Percentiles rank a stretch among this genome's conserved stretches.
Evolutionary conservation across 2,797 vertebrate genomes (phyloP).

Genomic region (Sciurus vulgaris): DNA sequence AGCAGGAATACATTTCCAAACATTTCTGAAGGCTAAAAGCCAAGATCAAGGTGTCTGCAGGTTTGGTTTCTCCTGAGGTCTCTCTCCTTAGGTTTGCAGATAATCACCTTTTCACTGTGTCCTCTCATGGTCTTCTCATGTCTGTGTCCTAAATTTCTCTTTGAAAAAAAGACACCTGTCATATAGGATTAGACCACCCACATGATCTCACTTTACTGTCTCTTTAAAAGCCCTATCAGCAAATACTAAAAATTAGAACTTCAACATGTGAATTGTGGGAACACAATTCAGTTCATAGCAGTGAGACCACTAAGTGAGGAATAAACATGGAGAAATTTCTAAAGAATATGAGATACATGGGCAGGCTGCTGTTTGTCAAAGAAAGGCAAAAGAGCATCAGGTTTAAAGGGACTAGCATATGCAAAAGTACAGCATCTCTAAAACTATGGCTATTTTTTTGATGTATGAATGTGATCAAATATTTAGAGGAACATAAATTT

Average conservation of each 20-base stretch:
- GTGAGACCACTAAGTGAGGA: neutral
- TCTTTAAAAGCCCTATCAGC: neutral
- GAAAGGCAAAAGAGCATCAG: neutral
- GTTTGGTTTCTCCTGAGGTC: neutral
- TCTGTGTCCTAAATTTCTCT: neutral
- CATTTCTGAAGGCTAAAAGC: neutral
- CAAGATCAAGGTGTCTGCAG: neutral
- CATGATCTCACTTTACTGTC: neutral
- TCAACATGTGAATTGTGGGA: neutral
- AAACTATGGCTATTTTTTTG: neutral
- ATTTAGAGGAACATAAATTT: conserved; percentile 33
- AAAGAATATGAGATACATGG: neutral
- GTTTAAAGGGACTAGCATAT: neutral
- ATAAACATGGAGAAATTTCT: neutral
- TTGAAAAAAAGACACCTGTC: neutral
- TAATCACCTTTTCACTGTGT: neutral
- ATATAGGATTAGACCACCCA: neutral
- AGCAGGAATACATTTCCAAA: neutral
- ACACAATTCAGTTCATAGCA: neutral
- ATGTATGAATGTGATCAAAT: neutral
- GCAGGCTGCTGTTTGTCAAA: neutral
- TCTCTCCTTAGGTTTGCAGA: neutral
- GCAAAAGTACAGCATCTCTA: neutral
- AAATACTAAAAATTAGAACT: neutral
- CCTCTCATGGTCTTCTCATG: neutral